Conservation (phyloP, 2,797 vertebrate genomes). For the Ptychadena robeensis region DNA sequence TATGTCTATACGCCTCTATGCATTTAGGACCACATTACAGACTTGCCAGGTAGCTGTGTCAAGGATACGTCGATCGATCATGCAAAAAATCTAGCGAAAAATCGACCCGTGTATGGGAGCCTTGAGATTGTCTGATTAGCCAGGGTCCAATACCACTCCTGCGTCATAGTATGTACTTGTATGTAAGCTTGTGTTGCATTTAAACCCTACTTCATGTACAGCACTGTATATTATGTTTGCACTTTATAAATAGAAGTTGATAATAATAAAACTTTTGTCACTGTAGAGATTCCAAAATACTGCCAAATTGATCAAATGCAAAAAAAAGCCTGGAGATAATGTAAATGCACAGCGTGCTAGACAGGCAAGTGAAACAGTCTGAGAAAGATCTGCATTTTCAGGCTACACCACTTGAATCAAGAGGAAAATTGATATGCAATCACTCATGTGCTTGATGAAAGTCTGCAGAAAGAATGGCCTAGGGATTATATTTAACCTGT, state of each 20-base stretch:
- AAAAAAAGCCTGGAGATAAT: conserved; percentile 21
- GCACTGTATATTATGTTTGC: no score
- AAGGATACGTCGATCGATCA: no score
- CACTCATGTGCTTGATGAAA: conserved; percentile 26
- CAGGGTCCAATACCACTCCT: no score
- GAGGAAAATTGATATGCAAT: conserved; percentile 38
- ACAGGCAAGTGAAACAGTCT: conserved; percentile 14
- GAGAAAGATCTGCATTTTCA: neutral
- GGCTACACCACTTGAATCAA: conserved; percentile 23
- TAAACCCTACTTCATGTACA: no score
- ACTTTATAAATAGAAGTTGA: neutral
- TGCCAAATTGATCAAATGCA: conserved; percentile 22
- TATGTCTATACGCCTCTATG: no score
- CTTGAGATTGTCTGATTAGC: no score
- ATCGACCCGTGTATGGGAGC: no score
- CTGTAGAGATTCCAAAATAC: neutral
- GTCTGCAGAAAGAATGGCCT: conserved; percentile 9
- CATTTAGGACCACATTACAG: no score
- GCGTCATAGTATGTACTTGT: no score
- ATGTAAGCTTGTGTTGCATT: no score
- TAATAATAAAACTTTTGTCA: neutral
- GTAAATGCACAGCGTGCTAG: neutral
- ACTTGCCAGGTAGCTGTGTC: no score
- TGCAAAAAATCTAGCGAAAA: no score
- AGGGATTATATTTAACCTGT: conserved; percentile 78